Evolutionary conservation across 2,113 vertebrate genomes (phyloP).

Genomic region (Brienomyrus longianalis): DNA sequence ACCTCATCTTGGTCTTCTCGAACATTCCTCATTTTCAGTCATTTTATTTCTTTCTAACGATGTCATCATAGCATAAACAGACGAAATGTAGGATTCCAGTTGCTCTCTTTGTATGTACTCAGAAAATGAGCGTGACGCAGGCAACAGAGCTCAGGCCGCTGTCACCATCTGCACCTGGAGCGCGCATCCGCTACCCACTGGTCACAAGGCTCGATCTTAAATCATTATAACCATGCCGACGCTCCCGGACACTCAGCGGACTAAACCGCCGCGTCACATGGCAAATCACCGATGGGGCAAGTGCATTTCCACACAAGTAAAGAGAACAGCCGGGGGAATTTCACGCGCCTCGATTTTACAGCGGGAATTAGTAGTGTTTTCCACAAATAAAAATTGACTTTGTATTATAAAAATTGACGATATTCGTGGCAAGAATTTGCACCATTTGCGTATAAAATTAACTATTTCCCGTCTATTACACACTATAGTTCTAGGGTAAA

Average conservation of each 20-base stretch:
- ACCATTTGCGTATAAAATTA: background rate
- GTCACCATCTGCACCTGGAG: conserved; percentile 6
- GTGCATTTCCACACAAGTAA: background rate
- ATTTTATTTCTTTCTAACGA: background rate
- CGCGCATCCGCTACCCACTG: conserved; percentile 25
- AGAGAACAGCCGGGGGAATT: conserved; percentile 9
- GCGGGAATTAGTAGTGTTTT: background rate
- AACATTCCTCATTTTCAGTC: background rate
- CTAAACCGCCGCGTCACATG: conserved; percentile 65
- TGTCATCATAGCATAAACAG: background rate
- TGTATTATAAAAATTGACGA: background rate
- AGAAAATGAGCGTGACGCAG: background rate
- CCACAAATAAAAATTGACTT: background rate
- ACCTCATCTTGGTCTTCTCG: background rate
- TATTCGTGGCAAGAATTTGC: background rate
- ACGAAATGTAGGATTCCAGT: background rate
- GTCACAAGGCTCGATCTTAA: conserved; percentile 12
- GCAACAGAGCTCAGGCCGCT: background rate
- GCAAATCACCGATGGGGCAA: conserved; percentile 28
- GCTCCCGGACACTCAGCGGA: conserved; percentile 27
- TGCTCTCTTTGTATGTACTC: background rate
- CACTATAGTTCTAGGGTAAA: background rate
- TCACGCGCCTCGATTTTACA: background rate
- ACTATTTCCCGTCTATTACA: background rate
- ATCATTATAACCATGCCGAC: conserved; percentile 7